Percentiles rank a stretch among this genome's conserved stretches.
These are phyloP conservation scores for Alligator mississippiensis DNA, from an alignment of 2,113 vertebrate species.

Conservation along the genomic window DNA sequence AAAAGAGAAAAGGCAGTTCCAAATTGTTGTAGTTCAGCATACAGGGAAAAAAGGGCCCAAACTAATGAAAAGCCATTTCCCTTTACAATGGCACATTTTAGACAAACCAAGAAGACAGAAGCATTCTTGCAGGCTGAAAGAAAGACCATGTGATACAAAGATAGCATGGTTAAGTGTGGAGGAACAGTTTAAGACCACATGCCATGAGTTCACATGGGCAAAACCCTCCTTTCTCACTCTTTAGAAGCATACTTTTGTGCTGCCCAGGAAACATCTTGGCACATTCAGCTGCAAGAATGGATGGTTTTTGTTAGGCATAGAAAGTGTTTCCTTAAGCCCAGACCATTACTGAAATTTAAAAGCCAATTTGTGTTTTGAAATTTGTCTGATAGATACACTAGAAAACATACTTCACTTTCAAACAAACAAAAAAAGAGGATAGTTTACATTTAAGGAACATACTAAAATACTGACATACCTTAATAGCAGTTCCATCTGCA, in stretches of 20 bases:
- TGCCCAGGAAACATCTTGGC: background rate
- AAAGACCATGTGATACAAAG: background rate
- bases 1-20: background rate
- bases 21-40: background rate
- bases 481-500: constrained; percentile 70
- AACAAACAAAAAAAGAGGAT: constrained; percentile 44
- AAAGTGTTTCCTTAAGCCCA: constrained; percentile 36
- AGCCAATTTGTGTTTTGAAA: background rate
- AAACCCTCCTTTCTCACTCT: background rate
- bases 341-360: background rate
- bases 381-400: constrained; percentile 1
- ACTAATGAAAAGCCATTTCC: background rate
- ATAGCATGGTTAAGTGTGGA: background rate
- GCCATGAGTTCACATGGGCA: background rate
- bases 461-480: constrained; percentile 69
- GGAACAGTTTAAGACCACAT: background rate
- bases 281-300: constrained; percentile 9
- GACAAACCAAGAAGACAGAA: background rate
- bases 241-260: constrained; percentile 22
- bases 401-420: constrained; percentile 55
- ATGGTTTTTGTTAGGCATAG: constrained; percentile 3
- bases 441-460: constrained; percentile 59
- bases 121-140: constrained; percentile 12
- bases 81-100: background rate
- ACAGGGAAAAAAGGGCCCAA: background rate